Conservation (phyloP, 2,888 invertebrate genomes). For the Hydropsyche betteni region DNA sequence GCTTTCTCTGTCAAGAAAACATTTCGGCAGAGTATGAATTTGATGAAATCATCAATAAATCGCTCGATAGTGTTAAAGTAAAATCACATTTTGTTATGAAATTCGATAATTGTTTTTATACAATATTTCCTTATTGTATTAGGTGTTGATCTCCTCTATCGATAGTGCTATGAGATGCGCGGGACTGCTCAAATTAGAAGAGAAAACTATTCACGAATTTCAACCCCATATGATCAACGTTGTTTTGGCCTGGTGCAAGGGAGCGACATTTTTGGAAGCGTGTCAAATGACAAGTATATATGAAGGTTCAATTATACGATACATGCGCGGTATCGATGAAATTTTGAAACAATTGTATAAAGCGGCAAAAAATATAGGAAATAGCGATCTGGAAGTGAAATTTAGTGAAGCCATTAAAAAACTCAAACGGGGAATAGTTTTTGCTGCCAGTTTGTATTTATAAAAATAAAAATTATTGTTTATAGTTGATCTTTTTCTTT, state of each 20-base stretch:
- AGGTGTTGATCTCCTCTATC: constrained; percentile 92
- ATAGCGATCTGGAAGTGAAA: constrained; percentile 94
- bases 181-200: constrained; percentile 88
- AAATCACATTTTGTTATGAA: constrained; percentile 21
- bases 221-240: constrained; percentile 97
- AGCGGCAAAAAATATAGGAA: constrained; percentile 97
- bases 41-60: constrained; percentile 86
- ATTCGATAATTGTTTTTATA: no score
- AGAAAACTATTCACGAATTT: constrained; percentile 89
- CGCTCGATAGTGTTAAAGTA: constrained; percentile 89
- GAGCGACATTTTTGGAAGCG: constrained; percentile 88
- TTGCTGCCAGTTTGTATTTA: constrained; percentile 96
- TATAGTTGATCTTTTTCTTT: constrained; percentile 40
- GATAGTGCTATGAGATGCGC: constrained; percentile 88
- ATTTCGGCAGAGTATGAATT: constrained; percentile 78
- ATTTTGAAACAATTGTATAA: constrained; percentile 93
- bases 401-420: constrained; percentile 91
- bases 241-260: constrained; percentile 95
- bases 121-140: constrained; percentile 31
- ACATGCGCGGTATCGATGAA: constrained; percentile 96
- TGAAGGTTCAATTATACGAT: constrained; percentile 86
- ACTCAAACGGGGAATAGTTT: constrained; percentile 97
- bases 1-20: constrained; percentile 94
- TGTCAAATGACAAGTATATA: constrained; percentile 97
- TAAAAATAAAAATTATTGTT: constrained; percentile 58